Evolutionary conservation across 2,888 invertebrate genomes (phyloP).

Genomic region (Aleiodes testaceus): DNA sequence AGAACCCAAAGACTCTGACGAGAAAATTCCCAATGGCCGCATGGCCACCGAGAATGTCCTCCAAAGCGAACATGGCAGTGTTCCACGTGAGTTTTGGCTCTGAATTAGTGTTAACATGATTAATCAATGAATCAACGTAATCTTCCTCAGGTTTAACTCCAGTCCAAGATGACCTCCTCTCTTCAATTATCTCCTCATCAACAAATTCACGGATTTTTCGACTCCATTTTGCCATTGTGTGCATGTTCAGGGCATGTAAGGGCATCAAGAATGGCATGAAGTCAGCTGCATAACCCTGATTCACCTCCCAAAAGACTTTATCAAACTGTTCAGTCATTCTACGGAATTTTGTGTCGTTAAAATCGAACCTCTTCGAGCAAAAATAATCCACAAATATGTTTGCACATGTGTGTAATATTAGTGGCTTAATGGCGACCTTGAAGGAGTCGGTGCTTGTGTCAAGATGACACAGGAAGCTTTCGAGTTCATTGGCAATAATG

Average conservation of each 20-base stretch:
- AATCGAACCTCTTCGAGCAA: conserved; percentile 75
- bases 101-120: conserved; percentile 73
- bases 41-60: conserved; percentile 78
- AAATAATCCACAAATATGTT: conserved; percentile 79
- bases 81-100: conserved; percentile 74
- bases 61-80: conserved; percentile 74
- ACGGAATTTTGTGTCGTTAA: conserved; percentile 72
- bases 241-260: conserved; percentile 74
- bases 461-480: conserved; percentile 64
- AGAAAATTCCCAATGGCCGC: conserved; percentile 79
- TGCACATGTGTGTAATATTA: conserved; percentile 75
- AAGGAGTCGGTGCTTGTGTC: conserved; percentile 52
- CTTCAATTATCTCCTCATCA: conserved; percentile 73
- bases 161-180: conserved; percentile 71
- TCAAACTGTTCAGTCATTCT: conserved; percentile 77
- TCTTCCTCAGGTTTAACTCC: conserved; percentile 71
- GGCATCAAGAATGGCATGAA: conserved; percentile 79
- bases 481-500: conserved; percentile 73
- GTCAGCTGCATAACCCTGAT: conserved; percentile 80
- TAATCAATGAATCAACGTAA: conserved; percentile 77
- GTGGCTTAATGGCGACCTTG: conserved; percentile 72
- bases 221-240: conserved; percentile 74
- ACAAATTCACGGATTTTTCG: conserved; percentile 76
- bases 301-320: conserved; percentile 80
- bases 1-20: conserved; percentile 76